Base-by-base conservation (phyloP, 2,888 invertebrate species). In the Thumatha senex region DNA sequence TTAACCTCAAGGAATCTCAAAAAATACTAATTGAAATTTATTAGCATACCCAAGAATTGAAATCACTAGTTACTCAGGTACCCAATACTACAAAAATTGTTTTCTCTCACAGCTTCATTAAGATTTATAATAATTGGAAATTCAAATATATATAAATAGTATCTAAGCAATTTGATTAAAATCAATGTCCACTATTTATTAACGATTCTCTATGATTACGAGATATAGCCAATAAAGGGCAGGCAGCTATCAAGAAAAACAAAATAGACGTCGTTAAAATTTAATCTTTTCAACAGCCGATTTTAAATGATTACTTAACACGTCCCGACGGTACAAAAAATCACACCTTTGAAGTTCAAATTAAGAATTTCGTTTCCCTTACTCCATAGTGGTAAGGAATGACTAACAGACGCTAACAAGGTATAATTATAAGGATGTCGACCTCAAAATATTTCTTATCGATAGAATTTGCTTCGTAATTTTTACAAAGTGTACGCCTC, bases 321-420 rank as follows among this genome's bases (percentile, higher is more conserved):
- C 87, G 82, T 82, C 78, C 79, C 78, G 75, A 73, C 73, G 76
- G 70, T 67, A 70, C 72, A 74, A 68, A 89, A n/a, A 87, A 88
- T 89, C 87, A 89, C 88, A 89, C 88, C 86, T 87, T 87, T 80
- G 78, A 81, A 76, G 80, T 78, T 80, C 74, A 78, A 86, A 85
- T 88, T 85, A 82, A 85, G 80, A 80, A 80, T 79, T 81, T 82
- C 79, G 74, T 81, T 85, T 81, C 79, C 80, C 77, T 80, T 75
- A 71, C 72, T 51, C 65, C 61, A 72, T 70, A 68, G 72, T 66
- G 71, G 72, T 61, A 61, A 66, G 74, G 80, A 83, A 83, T 83
- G 83, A 84, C 82, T 86, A 84, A 86, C 84, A 82, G 76, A 74
- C 81, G 81, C 84, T 90, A 90, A 90, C 90, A 89, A 90, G 90